Evolutionary conservation across 2,888 invertebrate species (phyloP).

Genomic region (Megalurothrips usitatus): DNA sequence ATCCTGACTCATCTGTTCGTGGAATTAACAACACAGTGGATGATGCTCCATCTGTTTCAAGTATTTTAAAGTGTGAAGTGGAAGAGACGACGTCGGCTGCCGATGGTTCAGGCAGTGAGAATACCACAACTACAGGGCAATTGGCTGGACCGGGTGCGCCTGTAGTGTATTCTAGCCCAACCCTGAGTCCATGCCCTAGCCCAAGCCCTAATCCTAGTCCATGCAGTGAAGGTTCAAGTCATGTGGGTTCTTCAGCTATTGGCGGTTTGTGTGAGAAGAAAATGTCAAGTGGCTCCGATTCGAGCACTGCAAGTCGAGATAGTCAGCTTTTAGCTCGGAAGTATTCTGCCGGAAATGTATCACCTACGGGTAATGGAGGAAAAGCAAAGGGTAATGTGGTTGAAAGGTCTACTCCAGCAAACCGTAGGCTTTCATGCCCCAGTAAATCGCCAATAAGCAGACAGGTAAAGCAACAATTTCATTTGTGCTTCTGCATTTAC

Average conservation of each 20-base stretch:
- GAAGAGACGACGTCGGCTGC: not conserved
- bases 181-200: not conserved
- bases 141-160: not conserved
- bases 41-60: not conserved
- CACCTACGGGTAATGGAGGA: not conserved
- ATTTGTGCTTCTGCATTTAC: not conserved
- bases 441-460: not conserved
- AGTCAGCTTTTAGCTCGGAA: slow-evolving; percentile 2
- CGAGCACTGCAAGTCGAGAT: slow-evolving; percentile 10
- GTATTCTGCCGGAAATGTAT: not conserved
- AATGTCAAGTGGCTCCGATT: slow-evolving; percentile 21
- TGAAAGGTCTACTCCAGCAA: not conserved
- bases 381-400: not conserved
- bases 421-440: not conserved
- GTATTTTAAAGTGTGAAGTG: not conserved
- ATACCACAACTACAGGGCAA: not conserved
- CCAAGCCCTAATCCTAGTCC: not conserved
- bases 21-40: not conserved
- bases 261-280: not conserved
- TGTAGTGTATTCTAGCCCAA: slow-evolving; percentile 4
- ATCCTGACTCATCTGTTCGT: not conserved
- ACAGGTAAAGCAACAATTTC: not conserved
- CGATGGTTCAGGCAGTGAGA: not conserved
- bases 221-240: slow-evolving; percentile 5
- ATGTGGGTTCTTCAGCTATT: not conserved